Conservation (phyloP, 1,140 invertebrate genomes). For the Tetragonula clypearis region DNA sequence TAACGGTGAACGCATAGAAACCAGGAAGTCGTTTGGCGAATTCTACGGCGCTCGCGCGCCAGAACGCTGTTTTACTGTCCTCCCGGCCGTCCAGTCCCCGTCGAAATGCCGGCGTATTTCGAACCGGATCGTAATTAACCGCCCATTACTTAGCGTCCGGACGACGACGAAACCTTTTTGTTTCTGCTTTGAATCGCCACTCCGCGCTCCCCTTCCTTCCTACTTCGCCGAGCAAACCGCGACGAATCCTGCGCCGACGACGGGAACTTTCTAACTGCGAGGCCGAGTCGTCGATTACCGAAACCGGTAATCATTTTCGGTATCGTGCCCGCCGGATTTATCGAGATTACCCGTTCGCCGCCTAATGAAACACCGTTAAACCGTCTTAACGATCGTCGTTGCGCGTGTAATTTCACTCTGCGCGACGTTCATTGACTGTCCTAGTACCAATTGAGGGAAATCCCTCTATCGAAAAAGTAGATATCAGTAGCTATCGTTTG, state of each 20-base stretch:
- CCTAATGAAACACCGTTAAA: constrained; percentile 67
- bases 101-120: constrained; percentile 52
- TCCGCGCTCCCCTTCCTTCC: constrained; percentile 13
- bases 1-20: constrained; percentile 44
- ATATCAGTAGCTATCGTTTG: no score
- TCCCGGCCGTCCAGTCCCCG: constrained; percentile 18
- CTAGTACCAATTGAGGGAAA: no score
- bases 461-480: no score
- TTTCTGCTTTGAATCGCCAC: constrained; percentile 46
- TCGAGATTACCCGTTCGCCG: constrained; percentile 47
- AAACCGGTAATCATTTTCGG: constrained; percentile 64
- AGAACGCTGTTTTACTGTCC: constrained; percentile 33
- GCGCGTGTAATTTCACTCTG: constrained; percentile 41
- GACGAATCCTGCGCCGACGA: constrained; percentile 48
- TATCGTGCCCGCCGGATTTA: constrained; percentile 41
- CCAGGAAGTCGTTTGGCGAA: constrained; percentile 51
- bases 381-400: constrained; percentile 46
- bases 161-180: constrained; percentile 45
- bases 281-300: constrained; percentile 41
- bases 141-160: constrained; percentile 48
- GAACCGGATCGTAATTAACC: constrained; percentile 58
- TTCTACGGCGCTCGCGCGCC: constrained; percentile 34
- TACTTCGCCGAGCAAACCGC: constrained; percentile 20
- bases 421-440: neutral
- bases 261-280: constrained; percentile 63